Evolutionary conservation across 2,113 vertebrate species (phyloP), one percentile per base, ranked within the genome.

Genomic region (Neoarius graeffei): DNA sequence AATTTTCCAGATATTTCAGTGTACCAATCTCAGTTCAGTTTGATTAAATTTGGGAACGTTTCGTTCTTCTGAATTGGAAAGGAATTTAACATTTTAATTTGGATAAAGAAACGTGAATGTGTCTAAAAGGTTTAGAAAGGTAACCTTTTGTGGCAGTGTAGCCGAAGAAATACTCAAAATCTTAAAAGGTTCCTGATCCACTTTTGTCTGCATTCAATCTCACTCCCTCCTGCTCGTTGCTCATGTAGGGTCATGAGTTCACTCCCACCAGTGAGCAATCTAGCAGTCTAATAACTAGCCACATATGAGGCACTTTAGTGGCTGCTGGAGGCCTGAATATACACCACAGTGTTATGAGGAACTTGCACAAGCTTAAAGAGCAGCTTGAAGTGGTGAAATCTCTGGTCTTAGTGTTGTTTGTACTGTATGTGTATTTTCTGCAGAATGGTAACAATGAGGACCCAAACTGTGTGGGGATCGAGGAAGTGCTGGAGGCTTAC

Each of bases 401-500:
- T 35, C 17, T 50, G n/a, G 7, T 27, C 35, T 64, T 6, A 3
- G 1, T 82, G 23, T 27, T 81, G 0, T 35, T 1, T 67, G 17
- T 85, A 27, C n/a, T 74, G 11, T 50, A 7, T 77, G 50, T 85
- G 11, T 84, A 7, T 86, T 60, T 62, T 77, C 64, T 50, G 14
- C 60, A 94, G 94, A 97, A 97, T 93, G 95, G 95, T 62, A 96
- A 97, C 1, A 89, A 60, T 1, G 96, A 97, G 54, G 95, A 97
- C 85, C 96, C 96, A 57, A 97, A 95, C 94, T 97, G 97, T 9
- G 94, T 91, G 0, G 97, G 96, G 77, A 97, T 97, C 0, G 97
- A 97, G 84, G 97, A 97, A 0, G 97, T 97, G 30, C 91, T 97
- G 87, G 97, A 97, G 93, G 96, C 96, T 77, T 97, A 97, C 89